Evolutionary conservation across 92 coral and sea anemone genomes (phyloP).

Genomic region (Umimayanthus kanabou): DNA sequence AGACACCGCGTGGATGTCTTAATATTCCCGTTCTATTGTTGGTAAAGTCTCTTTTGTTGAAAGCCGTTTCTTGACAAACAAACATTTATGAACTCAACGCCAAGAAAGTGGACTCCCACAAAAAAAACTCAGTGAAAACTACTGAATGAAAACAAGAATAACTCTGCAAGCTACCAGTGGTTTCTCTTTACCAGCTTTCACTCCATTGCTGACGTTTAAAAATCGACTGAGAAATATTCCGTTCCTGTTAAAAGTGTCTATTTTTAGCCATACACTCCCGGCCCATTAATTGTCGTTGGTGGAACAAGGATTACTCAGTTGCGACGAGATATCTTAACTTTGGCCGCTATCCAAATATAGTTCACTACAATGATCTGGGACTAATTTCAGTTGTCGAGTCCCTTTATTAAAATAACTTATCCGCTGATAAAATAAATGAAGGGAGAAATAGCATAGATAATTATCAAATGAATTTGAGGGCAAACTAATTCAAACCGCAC

Average conservation of each 20-base stretch:
- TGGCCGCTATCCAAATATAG: slow-evolving; percentile 29
- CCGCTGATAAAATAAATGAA: slow-evolving; percentile 5
- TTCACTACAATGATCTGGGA: neutral
- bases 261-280: neutral
- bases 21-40: slow-evolving; percentile 4
- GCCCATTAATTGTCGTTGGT: neutral
- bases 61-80: slow-evolving; percentile 13
- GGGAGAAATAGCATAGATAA: neutral
- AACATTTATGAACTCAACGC: neutral
- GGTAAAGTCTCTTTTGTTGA: slow-evolving; percentile 6
- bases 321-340: slow-evolving; percentile 8
- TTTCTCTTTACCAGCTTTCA: neutral
- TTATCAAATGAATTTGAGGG: neutral
- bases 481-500: neutral
- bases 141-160: neutral
- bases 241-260: neutral
- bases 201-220: neutral
- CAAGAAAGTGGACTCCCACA: neutral
- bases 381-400: slow-evolving; percentile 4
- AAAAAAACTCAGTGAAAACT: neutral
- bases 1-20: slow-evolving; percentile 6
- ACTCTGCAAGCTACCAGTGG: neutral
- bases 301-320: neutral
- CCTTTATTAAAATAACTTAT: slow-evolving; percentile 19
- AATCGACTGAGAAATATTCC: neutral